Base-by-base conservation (phyloP, 2,888 invertebrate species). In the Lasiommata megera region DNA sequence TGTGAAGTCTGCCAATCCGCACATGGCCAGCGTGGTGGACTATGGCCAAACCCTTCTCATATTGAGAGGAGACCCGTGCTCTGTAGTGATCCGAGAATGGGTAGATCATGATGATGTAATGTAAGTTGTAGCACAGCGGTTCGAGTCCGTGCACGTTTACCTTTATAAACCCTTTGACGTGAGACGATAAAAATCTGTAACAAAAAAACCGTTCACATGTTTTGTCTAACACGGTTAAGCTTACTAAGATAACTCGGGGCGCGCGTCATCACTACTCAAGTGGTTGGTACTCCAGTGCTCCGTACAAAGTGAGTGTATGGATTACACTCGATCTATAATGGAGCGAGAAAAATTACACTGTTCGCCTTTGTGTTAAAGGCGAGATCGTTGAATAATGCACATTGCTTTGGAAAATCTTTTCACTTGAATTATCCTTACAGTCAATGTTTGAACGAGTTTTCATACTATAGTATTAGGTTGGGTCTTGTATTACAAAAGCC, bases 251-350 rank as follows among this genome's bases (percentile, higher is more conserved):
- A 48, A 44, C 48, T 8, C 34, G 9, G 29, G 46, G 28, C 29
- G 43, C 46, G 40, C 51, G 57, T 61, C 61, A 58, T 61, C 58
- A 55, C 47, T 55, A 52, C 47, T 52, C 43, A 43, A 61, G 61
- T 43, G 52, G 43, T 55, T 43, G 52, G 43, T 55, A 14, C 61
- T 61, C 47, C 51, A 40, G 40, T 8, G 38, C 28, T 36, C 40
- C 43, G 55, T 48, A 55, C 52, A 55, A 61, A 58, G 54, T 48
- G 47, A 54, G 58, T 58, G 41, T 59, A 56, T 59, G 47, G 54
- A 58, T 55, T 58, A 55, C 58, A 61, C 61, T 61, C 55, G 52
- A 61, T 61, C 34, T 36, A 48, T 52, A 58, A 58, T 41, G 41
- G 11, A 36, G 16, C 55, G 41, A 55, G 51, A 54, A 57, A 55